Evolutionary conservation across 2,113 vertebrate species (phyloP).

Genomic region (Gasterosteus aculeatus): DNA sequence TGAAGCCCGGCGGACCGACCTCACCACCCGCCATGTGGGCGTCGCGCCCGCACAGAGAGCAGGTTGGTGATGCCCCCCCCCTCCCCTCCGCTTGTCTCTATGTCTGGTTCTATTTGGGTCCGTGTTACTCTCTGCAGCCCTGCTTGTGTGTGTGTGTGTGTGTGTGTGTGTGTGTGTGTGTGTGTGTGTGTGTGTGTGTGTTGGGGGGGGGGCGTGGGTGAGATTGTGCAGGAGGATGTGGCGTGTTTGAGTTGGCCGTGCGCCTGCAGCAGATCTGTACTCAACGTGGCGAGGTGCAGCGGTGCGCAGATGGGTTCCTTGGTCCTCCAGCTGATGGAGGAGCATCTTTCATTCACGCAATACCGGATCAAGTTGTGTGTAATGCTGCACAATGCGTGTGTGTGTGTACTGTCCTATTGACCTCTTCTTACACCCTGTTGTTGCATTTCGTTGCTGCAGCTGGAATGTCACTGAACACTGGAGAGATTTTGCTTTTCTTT

Average conservation of each 20-base stretch:
- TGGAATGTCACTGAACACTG: slow-evolving; percentile 58
- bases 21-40: slow-evolving; percentile 62
- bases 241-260: background rate
- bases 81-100: slow-evolving; percentile 11
- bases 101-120: slow-evolving; percentile 57
- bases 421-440: slow-evolving; percentile 10
- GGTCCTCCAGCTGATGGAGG: background rate
- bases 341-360: background rate
- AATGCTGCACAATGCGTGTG: slow-evolving; percentile 23
- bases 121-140: slow-evolving; percentile 9
- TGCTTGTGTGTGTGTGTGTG: slow-evolving; percentile 15
- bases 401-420: slow-evolving; percentile 16
- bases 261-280: background rate
- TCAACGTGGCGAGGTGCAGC: background rate
- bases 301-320: background rate
- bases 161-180: slow-evolving; percentile 21
- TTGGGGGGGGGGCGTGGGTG: background rate
- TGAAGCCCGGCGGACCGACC: slow-evolving; percentile 26
- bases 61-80: slow-evolving; percentile 64
- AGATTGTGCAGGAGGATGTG: slow-evolving; percentile 8
- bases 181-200: too few relatives aligned
- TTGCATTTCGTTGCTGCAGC: slow-evolving; percentile 42
- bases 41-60: slow-evolving; percentile 61
- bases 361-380: background rate
- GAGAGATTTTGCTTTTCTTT: slow-evolving; percentile 25